Base-by-base conservation (phyloP, 92 coral and sea anemone genomes). In the Phenganax stokvisi region DNA sequence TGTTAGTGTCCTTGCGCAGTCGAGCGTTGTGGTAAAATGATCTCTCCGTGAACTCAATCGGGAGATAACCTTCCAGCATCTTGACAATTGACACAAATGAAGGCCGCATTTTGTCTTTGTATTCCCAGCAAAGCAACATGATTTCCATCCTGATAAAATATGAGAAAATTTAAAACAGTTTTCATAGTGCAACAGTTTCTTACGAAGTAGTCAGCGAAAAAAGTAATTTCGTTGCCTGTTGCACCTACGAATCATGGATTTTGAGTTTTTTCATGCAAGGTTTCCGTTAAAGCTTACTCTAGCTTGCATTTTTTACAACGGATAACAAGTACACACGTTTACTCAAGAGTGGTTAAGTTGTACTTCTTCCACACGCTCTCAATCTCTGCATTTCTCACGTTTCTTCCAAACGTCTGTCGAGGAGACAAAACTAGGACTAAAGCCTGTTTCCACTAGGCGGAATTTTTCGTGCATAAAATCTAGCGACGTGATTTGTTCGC, bases 91-190 rank as follows among this genome's bases (percentile, higher is more conserved):
- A 89, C 27, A 92, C 85, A 81, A 93, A 93, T 7, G 98, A 86
- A 67, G 94, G 98, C 13, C 98, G 88, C 54, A 88, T 80, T 87
- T 87, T 93, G 62, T 97, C 81, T 28, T 84, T 89, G 84, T 81
- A 86, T 57, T 93, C 92, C 97, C 97, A 93, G 74, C 97, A 93
- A 65, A 91, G 81, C 5, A 89, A 62, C 97, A 93, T 93, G 81
- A 93, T 75, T 31, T 91, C 91, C 30, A 74, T 88, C 37, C 97
- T 93, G 77, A 56, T 77, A 80, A 54, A 12, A 72, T 28, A 80
- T 58, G 47, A 37, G 47, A 37, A 1, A 37, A 37, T 1, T 37
- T 37, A 37, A 11, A 28, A 20, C 25, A 82, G 15, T 59, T 59
- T 12, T 13, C 15, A 12, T 59, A 3, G 25, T 20, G 7, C 25